These are phyloP conservation scores for Doryteuthis pealeii DNA, from an alignment of 1,140 invertebrate genomes.

Conservation along the genomic window DNA sequence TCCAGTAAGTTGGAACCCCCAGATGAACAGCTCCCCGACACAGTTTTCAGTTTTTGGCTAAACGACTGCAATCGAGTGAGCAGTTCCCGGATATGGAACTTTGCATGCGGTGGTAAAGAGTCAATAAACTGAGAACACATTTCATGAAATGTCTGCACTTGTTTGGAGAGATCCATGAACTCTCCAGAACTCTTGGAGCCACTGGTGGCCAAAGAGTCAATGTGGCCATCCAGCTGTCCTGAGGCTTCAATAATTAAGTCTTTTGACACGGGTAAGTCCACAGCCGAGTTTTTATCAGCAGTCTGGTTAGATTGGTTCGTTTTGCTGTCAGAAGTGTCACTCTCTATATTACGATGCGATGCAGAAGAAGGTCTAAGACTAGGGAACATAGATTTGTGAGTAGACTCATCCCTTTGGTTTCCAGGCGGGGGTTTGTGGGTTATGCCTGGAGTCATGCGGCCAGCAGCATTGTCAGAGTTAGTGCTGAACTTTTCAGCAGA, in stretches of 20 bases:
- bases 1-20: slow-evolving; percentile 65
- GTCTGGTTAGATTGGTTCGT: neutral
- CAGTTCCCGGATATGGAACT: slow-evolving; percentile 86
- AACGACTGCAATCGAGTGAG: slow-evolving; percentile 79
- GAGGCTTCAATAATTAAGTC: slow-evolving; percentile 46
- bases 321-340: slow-evolving; percentile 13
- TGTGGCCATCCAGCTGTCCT: slow-evolving; percentile 38
- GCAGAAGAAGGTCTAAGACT: slow-evolving; percentile 29
- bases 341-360: slow-evolving; percentile 9
- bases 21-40: slow-evolving; percentile 64
- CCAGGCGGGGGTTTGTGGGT: slow-evolving; percentile 31
- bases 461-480: neutral
- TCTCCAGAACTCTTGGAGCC: slow-evolving; percentile 52
- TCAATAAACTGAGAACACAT: slow-evolving; percentile 55
- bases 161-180: slow-evolving; percentile 55
- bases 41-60: slow-evolving; percentile 72
- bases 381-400: slow-evolving; percentile 44
- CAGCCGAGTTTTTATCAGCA: slow-evolving; percentile 26
- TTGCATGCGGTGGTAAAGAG: slow-evolving; percentile 75
- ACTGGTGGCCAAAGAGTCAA: slow-evolving; percentile 41
- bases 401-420: slow-evolving; percentile 29
- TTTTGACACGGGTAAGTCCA: slow-evolving; percentile 38
- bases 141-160: slow-evolving; percentile 51
- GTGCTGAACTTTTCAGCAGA: neutral
- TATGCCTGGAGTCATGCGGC: slow-evolving; percentile 21